A percentile compares a stretch with the other conserved stretches of the same genome.
These are phyloP conservation scores for Bursaphelenchus okinawaensis DNA, from an alignment of 2,888 invertebrate genomes.

Conservation along the genomic window DNA sequence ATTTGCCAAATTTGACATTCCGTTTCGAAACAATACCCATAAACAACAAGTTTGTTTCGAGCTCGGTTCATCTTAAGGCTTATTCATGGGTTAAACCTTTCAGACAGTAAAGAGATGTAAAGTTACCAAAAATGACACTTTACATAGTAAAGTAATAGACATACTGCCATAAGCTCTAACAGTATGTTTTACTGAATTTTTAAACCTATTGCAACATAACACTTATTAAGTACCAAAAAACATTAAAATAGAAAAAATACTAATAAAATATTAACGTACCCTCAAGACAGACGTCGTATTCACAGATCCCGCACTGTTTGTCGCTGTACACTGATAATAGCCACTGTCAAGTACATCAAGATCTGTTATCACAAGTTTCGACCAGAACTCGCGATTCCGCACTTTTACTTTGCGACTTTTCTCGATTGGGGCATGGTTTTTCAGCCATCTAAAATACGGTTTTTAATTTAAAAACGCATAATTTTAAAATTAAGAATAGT, in stretches of 20 bases:
- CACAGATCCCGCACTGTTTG: constrained; percentile 52
- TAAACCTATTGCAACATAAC: no score
- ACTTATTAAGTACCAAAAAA: no score
- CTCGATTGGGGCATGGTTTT: constrained; percentile 55
- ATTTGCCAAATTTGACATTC: not conserved
- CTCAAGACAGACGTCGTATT: constrained; percentile 53
- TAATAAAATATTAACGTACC: constrained; percentile 31
- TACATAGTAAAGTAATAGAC: no score
- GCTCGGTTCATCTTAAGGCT: no score
- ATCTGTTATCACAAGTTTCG: constrained; percentile 48
- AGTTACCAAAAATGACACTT: no score
- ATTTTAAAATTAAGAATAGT: no score
- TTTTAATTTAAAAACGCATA: no score
- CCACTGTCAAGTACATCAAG: constrained; percentile 54
- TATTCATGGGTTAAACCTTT: no score
- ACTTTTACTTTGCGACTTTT: constrained; percentile 45
- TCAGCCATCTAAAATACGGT: constrained; percentile 48
- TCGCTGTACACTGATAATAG: constrained; percentile 53
- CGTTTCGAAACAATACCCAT: not conserved
- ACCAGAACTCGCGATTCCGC: constrained; percentile 45
- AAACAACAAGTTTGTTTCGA: no score
- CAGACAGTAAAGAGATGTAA: no score
- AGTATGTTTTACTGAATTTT: no score
- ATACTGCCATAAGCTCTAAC: no score
- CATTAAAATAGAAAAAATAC: not conserved